Percentiles rank a stretch among this genome's conserved stretches.
Evolutionary conservation across 2,888 invertebrate genomes (phyloP).

Genomic region (Eupithecia abbreviata): DNA sequence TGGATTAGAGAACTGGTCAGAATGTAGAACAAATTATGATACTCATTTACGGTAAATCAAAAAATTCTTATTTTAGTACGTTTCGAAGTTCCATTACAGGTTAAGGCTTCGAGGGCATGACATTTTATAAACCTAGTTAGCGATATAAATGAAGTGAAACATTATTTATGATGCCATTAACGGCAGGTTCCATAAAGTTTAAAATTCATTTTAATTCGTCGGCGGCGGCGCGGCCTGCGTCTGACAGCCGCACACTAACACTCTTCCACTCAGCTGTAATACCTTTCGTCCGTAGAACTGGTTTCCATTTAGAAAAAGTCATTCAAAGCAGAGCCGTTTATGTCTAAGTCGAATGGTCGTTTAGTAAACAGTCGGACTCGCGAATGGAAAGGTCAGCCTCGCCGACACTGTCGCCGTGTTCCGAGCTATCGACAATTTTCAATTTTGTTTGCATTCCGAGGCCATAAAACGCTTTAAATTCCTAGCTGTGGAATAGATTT

Average conservation of each 20-base stretch:
- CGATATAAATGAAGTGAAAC: background rate
- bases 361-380: background rate
- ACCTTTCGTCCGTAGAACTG: background rate
- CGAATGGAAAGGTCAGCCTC: conserved; percentile 8
- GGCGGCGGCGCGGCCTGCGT: background rate
- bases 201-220: background rate
- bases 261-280: background rate
- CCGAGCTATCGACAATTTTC: conserved; percentile 38
- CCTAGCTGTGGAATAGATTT: conserved; percentile 58
- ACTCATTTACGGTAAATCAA: background rate
- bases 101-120: background rate
- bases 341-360: background rate
- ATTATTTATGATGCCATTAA: conserved; percentile 6
- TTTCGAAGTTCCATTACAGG: background rate
- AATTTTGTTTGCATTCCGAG: conserved; percentile 42
- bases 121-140: background rate
- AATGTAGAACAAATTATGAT: background rate
- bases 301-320: background rate
- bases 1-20: background rate
- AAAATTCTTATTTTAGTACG: background rate
- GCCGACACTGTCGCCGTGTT: conserved; percentile 28
- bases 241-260: background rate
- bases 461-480: conserved; percentile 52
- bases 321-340: background rate
- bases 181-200: conserved; percentile 1